Conservation (phyloP, 2,113 vertebrate species). For the Tetrao urogallus region DNA sequence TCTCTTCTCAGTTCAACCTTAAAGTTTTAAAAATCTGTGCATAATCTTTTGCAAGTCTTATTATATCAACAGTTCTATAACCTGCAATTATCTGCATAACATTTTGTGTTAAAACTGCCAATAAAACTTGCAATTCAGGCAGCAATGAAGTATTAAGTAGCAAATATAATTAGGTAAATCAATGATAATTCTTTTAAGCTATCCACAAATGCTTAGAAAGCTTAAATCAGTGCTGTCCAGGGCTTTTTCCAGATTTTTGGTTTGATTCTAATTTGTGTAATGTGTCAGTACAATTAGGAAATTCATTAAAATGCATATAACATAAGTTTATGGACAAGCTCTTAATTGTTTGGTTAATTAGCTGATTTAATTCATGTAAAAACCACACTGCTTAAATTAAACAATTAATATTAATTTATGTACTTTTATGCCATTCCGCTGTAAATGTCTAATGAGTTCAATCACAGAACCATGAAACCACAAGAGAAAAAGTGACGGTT, state of each 20-base stretch:
- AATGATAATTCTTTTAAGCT: constrained; percentile 34
- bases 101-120: background rate
- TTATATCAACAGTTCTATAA: background rate
- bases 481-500: background rate
- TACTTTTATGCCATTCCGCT: background rate
- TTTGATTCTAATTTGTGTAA: constrained; percentile 24
- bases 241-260: background rate
- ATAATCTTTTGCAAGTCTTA: background rate
- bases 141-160: constrained; percentile 7
- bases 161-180: constrained; percentile 2
- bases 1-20: background rate
- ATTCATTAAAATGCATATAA: constrained; percentile 3
- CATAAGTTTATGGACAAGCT: background rate
- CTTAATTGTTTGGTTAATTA: constrained; percentile 51
- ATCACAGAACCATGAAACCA: background rate
- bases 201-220: background rate
- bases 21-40: background rate
- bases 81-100: background rate
- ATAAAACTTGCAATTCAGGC: constrained; percentile 8
- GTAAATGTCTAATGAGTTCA: background rate
- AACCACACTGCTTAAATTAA: constrained; percentile 30
- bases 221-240: background rate
- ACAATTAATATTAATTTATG: background rate
- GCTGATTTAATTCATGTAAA: constrained; percentile 13
- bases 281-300: constrained; percentile 6